phyloP scores from a whole-genome alignment of 2,888 invertebrate species.

The Caenorhabditis doughertyi region DNA sequence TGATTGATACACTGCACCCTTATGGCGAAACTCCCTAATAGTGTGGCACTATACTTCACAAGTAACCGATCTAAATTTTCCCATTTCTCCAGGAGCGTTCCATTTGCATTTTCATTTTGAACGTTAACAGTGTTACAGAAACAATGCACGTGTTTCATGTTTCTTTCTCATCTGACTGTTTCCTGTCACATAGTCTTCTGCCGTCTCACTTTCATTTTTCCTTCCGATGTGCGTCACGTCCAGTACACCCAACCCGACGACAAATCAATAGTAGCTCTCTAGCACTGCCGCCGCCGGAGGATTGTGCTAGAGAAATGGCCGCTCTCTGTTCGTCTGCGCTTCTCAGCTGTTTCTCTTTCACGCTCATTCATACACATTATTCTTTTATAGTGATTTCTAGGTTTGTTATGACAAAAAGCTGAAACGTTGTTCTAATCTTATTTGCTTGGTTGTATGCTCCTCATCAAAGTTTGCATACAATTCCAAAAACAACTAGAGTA shows the following conservation, averaged over 20 bases:
- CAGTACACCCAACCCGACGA: slow-evolving; percentile 54
- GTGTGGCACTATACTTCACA: no score
- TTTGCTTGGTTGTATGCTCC: not conserved
- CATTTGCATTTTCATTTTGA: not conserved
- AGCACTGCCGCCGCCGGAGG: slow-evolving; percentile 40
- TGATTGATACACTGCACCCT: no score
- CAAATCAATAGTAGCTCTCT: slow-evolving; percentile 59
- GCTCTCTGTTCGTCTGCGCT: slow-evolving; percentile 50
- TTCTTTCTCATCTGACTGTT: not conserved
- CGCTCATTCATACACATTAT: slow-evolving; percentile 18
- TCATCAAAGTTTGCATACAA: no score
- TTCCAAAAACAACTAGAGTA: not conserved
- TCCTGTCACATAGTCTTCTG: not conserved
- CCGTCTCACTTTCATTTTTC: slow-evolving; percentile 1
- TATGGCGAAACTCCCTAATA: no score
- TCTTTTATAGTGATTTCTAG: slow-evolving; percentile 17
- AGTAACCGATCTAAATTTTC: not conserved
- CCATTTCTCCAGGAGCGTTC: not conserved
- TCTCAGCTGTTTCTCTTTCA: slow-evolving; percentile 12
- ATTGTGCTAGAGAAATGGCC: slow-evolving; percentile 55
- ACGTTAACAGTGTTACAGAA: not conserved
- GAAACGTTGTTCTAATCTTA: not conserved
- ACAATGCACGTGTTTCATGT: slow-evolving; percentile 1
- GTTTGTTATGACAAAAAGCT: slow-evolving; percentile 13
- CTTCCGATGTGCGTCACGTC: slow-evolving; percentile 39